Percentiles rank a stretch among this genome's conserved stretches.
Conservation (phyloP, 2,888 invertebrate species). For the Ormyrus pomaceus region DNA sequence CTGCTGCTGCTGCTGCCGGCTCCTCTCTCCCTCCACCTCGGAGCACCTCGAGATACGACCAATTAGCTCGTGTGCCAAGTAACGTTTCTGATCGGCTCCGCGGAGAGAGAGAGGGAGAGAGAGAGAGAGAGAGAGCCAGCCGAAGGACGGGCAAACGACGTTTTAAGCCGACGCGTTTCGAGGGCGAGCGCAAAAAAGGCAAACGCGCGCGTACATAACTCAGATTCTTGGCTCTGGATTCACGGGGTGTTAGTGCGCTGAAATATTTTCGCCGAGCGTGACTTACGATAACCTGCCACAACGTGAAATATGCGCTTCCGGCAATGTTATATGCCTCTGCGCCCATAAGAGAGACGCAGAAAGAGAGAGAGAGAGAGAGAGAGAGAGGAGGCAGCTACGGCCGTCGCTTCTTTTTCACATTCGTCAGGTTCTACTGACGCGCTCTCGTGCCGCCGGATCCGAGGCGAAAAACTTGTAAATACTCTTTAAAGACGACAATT, state of each 20-base stretch:
- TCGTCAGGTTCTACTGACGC: slow-evolving; percentile 47
- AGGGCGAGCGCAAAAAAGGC: slow-evolving; percentile 36
- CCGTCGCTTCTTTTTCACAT: slow-evolving; percentile 55
- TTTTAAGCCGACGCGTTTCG: slow-evolving; percentile 58
- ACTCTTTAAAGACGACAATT: background rate
- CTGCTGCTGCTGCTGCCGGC: no score
- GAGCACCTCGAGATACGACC: slow-evolving; percentile 67
- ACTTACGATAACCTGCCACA: slow-evolving; percentile 55
- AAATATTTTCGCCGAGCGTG: slow-evolving; percentile 55
- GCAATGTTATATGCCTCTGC: slow-evolving; percentile 37
- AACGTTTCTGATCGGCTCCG: slow-evolving; percentile 61
- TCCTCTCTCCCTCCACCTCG: background rate
- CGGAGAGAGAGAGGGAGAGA: slow-evolving; percentile 22
- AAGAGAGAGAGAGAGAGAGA: background rate
- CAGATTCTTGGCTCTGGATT: slow-evolving; percentile 57
- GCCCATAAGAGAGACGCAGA: background rate
- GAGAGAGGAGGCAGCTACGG: background rate
- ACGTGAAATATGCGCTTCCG: slow-evolving; percentile 55
- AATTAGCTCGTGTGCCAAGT: slow-evolving; percentile 71
- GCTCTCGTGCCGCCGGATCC: background rate
- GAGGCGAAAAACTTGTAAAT: slow-evolving; percentile 29
- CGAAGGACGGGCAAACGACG: slow-evolving; percentile 56
- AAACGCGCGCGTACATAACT: slow-evolving; percentile 49
- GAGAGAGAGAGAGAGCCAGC: slow-evolving; percentile 15
- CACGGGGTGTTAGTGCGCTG: slow-evolving; percentile 53